Evolutionary conservation across 2,113 vertebrate species (phyloP).

Genomic region (Stercorarius parasiticus): DNA sequence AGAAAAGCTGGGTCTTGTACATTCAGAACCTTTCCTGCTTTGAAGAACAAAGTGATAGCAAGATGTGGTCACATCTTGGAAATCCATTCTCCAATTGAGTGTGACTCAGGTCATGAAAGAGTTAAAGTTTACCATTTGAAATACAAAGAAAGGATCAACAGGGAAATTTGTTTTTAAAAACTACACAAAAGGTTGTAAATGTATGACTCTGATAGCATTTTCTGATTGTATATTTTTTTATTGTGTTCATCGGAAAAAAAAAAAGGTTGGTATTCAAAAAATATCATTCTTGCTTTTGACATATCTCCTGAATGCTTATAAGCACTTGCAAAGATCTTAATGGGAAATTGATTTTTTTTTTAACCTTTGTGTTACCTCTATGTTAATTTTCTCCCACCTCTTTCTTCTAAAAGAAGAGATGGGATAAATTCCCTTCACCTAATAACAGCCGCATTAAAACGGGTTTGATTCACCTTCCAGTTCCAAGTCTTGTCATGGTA

Average conservation of each 20-base stretch:
- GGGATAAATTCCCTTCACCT: background rate
- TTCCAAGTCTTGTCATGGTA: background rate
- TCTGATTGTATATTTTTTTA: background rate
- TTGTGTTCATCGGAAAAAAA: background rate
- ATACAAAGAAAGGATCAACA: background rate
- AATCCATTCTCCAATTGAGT: background rate
- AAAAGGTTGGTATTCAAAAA: background rate
- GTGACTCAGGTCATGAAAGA: background rate
- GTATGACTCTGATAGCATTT: background rate
- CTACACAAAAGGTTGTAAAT: background rate
- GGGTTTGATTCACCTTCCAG: background rate
- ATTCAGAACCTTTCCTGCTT: background rate
- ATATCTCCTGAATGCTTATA: background rate
- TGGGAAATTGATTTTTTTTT: background rate
- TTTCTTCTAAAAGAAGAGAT: background rate
- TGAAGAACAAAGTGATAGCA: background rate
- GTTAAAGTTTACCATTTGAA: background rate
- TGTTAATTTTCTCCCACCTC: background rate
- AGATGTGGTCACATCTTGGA: background rate
- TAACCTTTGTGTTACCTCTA: background rate
- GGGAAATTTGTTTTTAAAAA: background rate
- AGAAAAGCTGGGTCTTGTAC: background rate
- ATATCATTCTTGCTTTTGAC: background rate
- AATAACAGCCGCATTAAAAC: background rate
- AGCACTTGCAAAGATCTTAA: background rate